Evolutionary conservation across 2,797 vertebrate species (phyloP).

Genomic region (Phalloptychus januarius): DNA sequence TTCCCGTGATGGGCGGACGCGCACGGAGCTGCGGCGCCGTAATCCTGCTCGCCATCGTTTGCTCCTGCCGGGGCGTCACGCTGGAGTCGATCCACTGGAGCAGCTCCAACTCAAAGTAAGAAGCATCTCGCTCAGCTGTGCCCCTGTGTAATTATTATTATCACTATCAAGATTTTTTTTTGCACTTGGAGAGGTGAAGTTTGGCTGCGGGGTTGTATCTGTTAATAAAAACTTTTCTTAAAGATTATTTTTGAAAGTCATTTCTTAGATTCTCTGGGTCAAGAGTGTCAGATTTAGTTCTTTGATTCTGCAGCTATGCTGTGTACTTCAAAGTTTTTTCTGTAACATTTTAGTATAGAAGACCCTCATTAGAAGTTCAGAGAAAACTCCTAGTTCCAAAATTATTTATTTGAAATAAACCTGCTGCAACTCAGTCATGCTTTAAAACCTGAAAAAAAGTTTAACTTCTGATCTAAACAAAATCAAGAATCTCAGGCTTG

Average conservation of each 20-base stretch:
- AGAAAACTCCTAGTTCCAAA: neutral
- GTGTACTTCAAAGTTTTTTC: neutral
- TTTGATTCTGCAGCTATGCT: neutral
- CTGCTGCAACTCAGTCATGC: neutral
- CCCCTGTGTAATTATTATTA: conserved; percentile 4
- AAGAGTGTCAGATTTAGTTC: neutral
- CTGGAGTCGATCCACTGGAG: conserved; percentile 83
- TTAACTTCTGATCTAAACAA: neutral
- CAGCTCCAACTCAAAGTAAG: conserved; percentile 81
- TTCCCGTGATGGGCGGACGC: conserved; percentile 71
- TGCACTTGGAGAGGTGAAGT: neutral
- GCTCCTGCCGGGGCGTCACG: conserved; percentile 67
- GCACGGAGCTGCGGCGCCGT: conserved; percentile 59
- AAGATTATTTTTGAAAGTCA: neutral
- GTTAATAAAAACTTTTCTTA: neutral
- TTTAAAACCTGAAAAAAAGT: neutral
- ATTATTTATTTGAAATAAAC: neutral
- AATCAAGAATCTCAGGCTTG: neutral
- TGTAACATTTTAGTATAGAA: neutral
- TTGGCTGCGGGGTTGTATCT: neutral
- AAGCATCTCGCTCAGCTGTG: too few species aligned
- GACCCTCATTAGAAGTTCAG: neutral
- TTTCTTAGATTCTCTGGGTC: neutral
- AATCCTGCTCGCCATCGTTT: conserved; percentile 59
- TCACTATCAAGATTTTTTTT: neutral